A percentile compares a stretch with the other conserved stretches of the same genome.
Evolutionary conservation across 1,140 invertebrate genomes (phyloP).

Genomic region (Diplogasteroides magnus): DNA sequence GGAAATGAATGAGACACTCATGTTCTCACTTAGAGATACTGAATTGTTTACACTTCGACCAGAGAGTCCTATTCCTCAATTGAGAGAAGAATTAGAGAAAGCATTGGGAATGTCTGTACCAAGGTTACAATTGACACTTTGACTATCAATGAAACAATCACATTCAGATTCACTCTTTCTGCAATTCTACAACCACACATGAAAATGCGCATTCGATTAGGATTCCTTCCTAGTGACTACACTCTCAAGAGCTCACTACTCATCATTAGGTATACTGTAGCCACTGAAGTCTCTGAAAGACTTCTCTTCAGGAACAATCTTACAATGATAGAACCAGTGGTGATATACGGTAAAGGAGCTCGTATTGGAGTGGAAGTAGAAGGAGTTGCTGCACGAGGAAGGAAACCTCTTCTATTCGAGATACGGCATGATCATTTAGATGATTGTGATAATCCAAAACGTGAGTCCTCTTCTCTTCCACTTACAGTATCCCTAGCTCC

Average conservation of each 20-base stretch:
- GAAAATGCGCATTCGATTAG: slow-evolving; percentile 59
- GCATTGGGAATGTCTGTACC: slow-evolving; percentile 23
- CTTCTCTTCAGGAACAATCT: slow-evolving; percentile 72
- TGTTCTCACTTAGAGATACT: slow-evolving; percentile 60
- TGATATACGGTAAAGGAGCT: slow-evolving; percentile 74
- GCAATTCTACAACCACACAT: slow-evolving; percentile 59
- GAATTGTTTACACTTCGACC: slow-evolving; percentile 57
- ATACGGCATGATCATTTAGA: slow-evolving; percentile 75
- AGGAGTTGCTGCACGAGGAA: slow-evolving; percentile 75
- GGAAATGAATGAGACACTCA: slow-evolving; percentile 56
- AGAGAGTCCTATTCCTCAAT: slow-evolving; percentile 56
- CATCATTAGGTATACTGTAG: slow-evolving; percentile 50
- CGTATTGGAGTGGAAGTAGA: slow-evolving; percentile 80
- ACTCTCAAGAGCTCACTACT: slow-evolving; percentile 59
- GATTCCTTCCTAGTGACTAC: slow-evolving; percentile 61
- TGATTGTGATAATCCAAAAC: slow-evolving; percentile 65
- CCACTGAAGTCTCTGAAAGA: neutral
- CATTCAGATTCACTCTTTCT: slow-evolving; percentile 57
- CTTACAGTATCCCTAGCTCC: slow-evolving; percentile 12
- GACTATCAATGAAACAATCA: neutral
- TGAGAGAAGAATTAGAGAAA: slow-evolving; percentile 58
- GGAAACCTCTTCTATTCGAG: slow-evolving; percentile 73
- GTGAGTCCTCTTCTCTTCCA: slow-evolving; percentile 18
- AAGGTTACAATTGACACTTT: slow-evolving; percentile 51
- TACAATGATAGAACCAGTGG: slow-evolving; percentile 79